phyloP scores from a whole-genome alignment of 2,113 vertebrate species.

The Sigmodon hispidus region DNA sequence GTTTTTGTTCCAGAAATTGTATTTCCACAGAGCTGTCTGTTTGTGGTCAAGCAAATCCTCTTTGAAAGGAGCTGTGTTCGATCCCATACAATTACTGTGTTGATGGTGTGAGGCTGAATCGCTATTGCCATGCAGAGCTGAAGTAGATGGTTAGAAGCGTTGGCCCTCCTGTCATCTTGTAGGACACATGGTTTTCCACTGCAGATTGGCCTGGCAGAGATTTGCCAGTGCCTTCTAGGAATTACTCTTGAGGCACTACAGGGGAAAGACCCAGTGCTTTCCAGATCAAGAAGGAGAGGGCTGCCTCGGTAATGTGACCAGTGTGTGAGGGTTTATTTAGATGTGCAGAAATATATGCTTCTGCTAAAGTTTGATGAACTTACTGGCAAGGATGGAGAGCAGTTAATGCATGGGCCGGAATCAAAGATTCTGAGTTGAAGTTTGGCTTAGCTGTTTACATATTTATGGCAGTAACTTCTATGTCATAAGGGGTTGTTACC shows the following conservation, averaged over 20 bases:
- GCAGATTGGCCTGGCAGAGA: constrained; percentile 59
- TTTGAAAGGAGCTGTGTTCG: neutral
- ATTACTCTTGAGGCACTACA: constrained; percentile 36
- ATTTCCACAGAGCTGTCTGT: constrained; percentile 29
- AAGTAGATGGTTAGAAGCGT: neutral
- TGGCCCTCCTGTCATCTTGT: constrained; percentile 26
- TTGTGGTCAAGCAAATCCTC: neutral
- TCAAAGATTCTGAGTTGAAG: neutral
- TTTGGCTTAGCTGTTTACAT: constrained; percentile 37
- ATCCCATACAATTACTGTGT: neutral
- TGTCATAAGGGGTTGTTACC: neutral
- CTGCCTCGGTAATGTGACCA: neutral
- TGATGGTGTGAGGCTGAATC: neutral
- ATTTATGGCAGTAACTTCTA: neutral
- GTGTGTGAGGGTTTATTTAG: neutral
- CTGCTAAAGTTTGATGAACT: neutral
- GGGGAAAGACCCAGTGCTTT: constrained; percentile 17
- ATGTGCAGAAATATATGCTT: neutral
- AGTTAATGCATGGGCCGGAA: neutral
- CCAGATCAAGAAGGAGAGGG: neutral
- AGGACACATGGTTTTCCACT: constrained; percentile 14
- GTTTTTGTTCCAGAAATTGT: constrained; percentile 42
- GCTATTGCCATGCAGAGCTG: neutral
- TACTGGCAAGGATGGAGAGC: neutral
- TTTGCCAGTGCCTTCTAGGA: constrained; percentile 77